Evolutionary conservation across 2,888 invertebrate species (phyloP), one percentile per base, ranked within the genome.

Genomic region (Latrodectus hesperus): DNA sequence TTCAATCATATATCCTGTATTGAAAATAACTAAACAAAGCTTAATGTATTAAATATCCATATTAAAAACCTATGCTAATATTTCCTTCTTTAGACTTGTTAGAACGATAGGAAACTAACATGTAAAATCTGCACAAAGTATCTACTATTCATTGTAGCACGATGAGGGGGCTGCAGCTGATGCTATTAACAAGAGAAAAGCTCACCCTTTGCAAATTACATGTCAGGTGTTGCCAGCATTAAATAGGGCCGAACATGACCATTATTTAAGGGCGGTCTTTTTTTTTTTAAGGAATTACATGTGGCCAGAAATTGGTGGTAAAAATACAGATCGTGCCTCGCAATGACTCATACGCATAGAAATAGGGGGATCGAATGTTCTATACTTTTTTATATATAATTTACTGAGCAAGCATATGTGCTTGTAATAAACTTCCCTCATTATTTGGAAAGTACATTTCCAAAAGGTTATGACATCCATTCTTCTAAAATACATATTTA

Each of bases 181-280:
- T 6, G 60, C 60, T 60, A 60, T 60, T 60, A 60, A n/a, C 60
- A 16, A 60, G 14, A 60, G 60, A n/a, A 60, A 60, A 60, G 60
- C 60, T n/a, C n/a, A n/a, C 60, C 12, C 60, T 60, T n/a, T 12
- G n/a, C n/a, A 60, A 12, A 60, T 12, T n/a, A 16, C 60, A 60
- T n/a, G 60, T 60, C 60, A 60, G 60, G 60, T 60, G 60, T 60
- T 60, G n/a, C 14, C 9, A 60, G 60, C 60, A 60, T 60, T 60
- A 60, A 60, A 60, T n/a, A 60, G 60, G n/a, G n/a, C 12, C 60
- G 60, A 60, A 60, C 55, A 55, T 55, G 55, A 55, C 60, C 60
- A 60, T 60, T 60, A 60, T 16, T 60, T 60, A 16, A n/a, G 60
- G 60, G 60, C 6, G 12, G 60, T 2, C 8, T 60, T 11, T 60